Evolutionary conservation across 2,113 vertebrate species (phyloP), one percentile per base, ranked within the genome.

Genomic region (Sebastes fasciatus): DNA sequence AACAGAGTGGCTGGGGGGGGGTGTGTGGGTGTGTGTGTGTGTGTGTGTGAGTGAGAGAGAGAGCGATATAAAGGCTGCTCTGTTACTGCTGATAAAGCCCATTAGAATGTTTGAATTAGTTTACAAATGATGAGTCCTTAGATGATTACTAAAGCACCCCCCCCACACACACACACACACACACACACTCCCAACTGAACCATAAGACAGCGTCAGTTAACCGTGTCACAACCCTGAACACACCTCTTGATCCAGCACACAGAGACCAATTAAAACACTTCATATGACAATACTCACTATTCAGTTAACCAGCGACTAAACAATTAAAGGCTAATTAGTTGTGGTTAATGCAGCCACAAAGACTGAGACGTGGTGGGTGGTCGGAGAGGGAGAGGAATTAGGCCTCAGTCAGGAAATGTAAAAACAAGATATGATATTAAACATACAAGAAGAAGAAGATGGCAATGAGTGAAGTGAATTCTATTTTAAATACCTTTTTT

Each of bases 41-140:
- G 84, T 43, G 55, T 55, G 26, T 43, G 65, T 51, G 66, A 42
- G 49, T 48, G 51, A 52, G 64, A 49, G 62, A 45, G 77, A n/a
- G 64, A 4, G 64, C 4, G 52, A 58, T 57, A 60, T 46, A 77
- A 49, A 58, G 69, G 60, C 54, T 66, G 48, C 84, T 82, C 77
- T 79, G 77, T 85, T 86, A 75, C 71, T 85, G 85, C 88, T 86
- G 83, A 92, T 90, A 89, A 89, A 89, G 79, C 62, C 75, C 67
- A 89, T 88, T 89, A 86, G 72, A 89, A 72, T 73, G 55, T 67
- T 81, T 73, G 48, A 86, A 91, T 87, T 89, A 68, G 74, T 88
- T 89, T 84, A 89, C 77, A 85, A 89, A 92, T 87, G 83, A 89
- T 80, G 85, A 87, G 69, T 74, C 77, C 74, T 73, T 62, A 62